Percentiles rank a stretch among this genome's conserved stretches.
phyloP scores from a whole-genome alignment of 2,888 invertebrate species.

The Tigriopus californicus region DNA sequence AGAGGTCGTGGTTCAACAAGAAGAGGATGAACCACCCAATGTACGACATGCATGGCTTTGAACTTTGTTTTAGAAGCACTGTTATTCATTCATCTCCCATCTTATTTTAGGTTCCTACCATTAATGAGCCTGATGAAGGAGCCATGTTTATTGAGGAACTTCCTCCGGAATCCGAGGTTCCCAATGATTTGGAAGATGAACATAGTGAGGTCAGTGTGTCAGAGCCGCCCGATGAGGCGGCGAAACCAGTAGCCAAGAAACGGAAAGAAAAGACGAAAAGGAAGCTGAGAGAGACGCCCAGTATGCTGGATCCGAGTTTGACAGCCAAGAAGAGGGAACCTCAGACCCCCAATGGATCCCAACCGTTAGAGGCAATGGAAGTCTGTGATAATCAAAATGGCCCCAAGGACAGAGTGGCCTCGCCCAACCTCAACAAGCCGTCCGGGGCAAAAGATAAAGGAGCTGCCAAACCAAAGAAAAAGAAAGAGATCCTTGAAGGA shows the following conservation, averaged over 20 bases:
- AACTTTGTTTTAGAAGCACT: not conserved
- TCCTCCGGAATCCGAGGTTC: not conserved
- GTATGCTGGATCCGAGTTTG: conserved; percentile 1
- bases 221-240: not conserved
- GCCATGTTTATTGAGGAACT: conserved; percentile 13
- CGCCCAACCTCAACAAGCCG: no score
- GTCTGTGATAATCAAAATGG: no score
- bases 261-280: conserved; percentile 2
- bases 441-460: no score
- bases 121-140: not conserved
- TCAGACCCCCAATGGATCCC: no score
- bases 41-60: not conserved
- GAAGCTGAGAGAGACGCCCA: not conserved
- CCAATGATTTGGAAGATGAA: not conserved
- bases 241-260: not conserved
- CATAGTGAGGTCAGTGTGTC: conserved; percentile 3
- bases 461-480: no score
- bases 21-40: not conserved
- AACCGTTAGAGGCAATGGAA: no score
- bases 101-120: not conserved
- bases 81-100: not conserved
- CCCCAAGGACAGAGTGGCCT: no score
- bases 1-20: not conserved
- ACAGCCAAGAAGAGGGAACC: not conserved
- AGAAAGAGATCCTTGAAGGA: no score